Conservation (phyloP, 2,113 vertebrate genomes). For the Hippocampus zosterae region DNA sequence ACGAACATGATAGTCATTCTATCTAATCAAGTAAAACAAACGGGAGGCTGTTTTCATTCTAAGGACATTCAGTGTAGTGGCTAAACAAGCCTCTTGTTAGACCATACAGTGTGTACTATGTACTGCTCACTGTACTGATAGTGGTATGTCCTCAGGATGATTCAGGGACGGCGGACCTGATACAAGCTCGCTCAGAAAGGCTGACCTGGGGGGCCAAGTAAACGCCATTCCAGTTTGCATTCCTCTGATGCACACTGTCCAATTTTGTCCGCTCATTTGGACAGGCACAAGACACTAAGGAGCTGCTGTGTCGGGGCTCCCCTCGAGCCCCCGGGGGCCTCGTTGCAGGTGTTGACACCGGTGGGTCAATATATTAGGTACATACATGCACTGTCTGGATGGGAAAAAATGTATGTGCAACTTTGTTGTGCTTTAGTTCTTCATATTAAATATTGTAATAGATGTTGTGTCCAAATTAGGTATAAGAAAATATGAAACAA, state of each 20-base stretch:
- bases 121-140: neutral
- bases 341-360: conserved; percentile 15
- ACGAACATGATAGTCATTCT: neutral
- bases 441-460: neutral
- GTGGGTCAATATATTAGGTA: conserved; percentile 31
- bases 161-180: conserved; percentile 1
- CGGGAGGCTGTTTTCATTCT: neutral
- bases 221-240: conserved; percentile 51
- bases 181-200: conserved; percentile 39
- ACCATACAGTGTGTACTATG: neutral
- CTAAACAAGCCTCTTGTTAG: neutral
- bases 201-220: conserved; percentile 39
- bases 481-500: neutral
- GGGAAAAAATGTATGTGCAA: neutral
- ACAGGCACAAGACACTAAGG: conserved; percentile 59
- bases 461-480: no score
- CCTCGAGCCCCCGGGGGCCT: conserved; percentile 14
- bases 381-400: conserved; percentile 45
- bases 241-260: conserved; percentile 61
- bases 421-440: neutral
- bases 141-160: neutral
- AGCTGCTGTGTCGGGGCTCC: conserved; percentile 46
- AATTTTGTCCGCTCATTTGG: conserved; percentile 56
- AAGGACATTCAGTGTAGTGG: neutral
- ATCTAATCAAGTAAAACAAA: neutral